Conservation (phyloP, 2,113 vertebrate genomes). For the Pachypanchax playfairii region DNA sequence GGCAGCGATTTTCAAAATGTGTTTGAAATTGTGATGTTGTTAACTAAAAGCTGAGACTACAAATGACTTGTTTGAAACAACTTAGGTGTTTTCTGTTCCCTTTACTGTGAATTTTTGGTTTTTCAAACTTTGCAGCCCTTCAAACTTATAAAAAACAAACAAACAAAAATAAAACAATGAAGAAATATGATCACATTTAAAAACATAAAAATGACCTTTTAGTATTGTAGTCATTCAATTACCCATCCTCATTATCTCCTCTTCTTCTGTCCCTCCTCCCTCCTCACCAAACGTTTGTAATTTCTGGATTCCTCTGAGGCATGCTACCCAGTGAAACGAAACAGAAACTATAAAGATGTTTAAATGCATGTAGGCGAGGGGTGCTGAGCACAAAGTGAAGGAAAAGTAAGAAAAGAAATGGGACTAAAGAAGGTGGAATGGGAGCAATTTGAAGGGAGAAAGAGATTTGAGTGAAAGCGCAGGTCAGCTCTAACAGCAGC, state of each 20-base stretch:
- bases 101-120: not conserved
- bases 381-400: slow-evolving; percentile 15
- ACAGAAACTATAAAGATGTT: slow-evolving; percentile 39
- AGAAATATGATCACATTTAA: not conserved
- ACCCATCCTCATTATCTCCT: slow-evolving; percentile 51
- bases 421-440: slow-evolving; percentile 56
- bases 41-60: not conserved
- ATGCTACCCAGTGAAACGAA: slow-evolving; percentile 42
- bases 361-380: slow-evolving; percentile 38
- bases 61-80: not conserved
- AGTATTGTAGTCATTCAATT: slow-evolving; percentile 43
- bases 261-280: not conserved
- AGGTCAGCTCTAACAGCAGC: slow-evolving; percentile 43
- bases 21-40: slow-evolving; percentile 7
- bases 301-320: slow-evolving; percentile 62
- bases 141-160: not conserved
- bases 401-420: slow-evolving; percentile 42
- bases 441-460: slow-evolving; percentile 52
- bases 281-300: slow-evolving; percentile 20
- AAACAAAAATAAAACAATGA: not conserved
- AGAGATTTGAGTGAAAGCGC: slow-evolving; percentile 36
- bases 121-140: not conserved
- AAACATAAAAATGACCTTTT: slow-evolving; percentile 10
- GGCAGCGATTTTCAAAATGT: not conserved
- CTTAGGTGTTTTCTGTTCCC: not conserved